phyloP scores from a whole-genome alignment of 2,888 invertebrate species.

The Pristionchus fissidentatus region DNA sequence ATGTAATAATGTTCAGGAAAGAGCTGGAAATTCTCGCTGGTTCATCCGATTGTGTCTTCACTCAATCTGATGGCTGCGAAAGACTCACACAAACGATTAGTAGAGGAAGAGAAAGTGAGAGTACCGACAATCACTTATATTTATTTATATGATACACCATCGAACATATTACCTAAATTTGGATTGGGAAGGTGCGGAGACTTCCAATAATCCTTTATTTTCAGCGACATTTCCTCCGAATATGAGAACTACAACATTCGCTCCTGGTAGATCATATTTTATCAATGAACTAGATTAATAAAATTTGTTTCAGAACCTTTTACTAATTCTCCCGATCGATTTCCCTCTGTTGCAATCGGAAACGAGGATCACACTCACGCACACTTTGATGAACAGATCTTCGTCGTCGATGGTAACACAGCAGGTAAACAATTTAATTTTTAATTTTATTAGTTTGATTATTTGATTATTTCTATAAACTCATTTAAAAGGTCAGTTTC shows the following conservation, averaged over 20 bases:
- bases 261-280: neutral
- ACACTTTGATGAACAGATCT: neutral
- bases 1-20: too few species aligned
- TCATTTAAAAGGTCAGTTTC: too few species aligned
- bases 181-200: neutral
- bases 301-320: too few species aligned
- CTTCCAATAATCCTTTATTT: neutral
- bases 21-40: conserved; percentile 29
- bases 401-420: neutral
- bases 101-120: neutral
- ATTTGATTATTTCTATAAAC: neutral
- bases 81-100: neutral
- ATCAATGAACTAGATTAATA: too few species aligned
- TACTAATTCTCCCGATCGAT: neutral
- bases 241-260: too few species aligned
- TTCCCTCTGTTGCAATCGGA: neutral
- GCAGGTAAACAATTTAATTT: neutral
- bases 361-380: conserved; percentile 6
- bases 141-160: too few species aligned
- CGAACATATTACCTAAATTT: too few species aligned
- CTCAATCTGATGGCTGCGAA: neutral
- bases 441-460: neutral
- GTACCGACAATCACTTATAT: neutral
- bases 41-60: conserved; percentile 2
- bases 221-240: too few species aligned